These are phyloP conservation scores for Varanus komodoensis DNA, from an alignment of 2,113 vertebrate genomes.

Conservation along the genomic window DNA sequence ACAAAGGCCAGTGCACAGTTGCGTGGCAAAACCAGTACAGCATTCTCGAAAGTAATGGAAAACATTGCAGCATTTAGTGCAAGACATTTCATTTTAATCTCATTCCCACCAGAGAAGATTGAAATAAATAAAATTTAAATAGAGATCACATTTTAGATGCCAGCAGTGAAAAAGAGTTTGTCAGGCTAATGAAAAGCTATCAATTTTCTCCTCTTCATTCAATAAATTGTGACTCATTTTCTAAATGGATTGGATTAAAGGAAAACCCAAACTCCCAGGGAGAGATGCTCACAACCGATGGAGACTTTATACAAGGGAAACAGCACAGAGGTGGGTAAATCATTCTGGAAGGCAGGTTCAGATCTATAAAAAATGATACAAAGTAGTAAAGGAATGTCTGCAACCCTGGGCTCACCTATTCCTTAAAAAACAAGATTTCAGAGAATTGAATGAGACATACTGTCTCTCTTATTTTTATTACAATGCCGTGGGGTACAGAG, in stretches of 20 bases:
- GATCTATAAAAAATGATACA: conserved; percentile 54
- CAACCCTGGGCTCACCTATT: conserved; percentile 58
- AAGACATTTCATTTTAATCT: conserved; percentile 75
- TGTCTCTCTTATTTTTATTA: conserved; percentile 65
- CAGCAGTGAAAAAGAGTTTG: conserved; percentile 80
- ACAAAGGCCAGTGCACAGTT: conserved; percentile 54
- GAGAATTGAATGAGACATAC: conserved; percentile 57
- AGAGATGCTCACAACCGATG: conserved; percentile 59
- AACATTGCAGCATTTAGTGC: conserved; percentile 57
- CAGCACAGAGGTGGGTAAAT: conserved; percentile 52
- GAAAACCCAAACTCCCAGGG: conserved; percentile 75
- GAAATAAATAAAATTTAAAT: conserved; percentile 85
- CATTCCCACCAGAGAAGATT: conserved; percentile 70
- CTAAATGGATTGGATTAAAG: conserved; percentile 84
- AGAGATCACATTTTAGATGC: conserved; percentile 80
- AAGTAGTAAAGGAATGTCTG: conserved; percentile 48
- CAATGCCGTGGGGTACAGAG: conserved; percentile 49
- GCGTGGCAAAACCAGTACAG: conserved; percentile 51
- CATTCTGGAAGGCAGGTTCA: conserved; percentile 47
- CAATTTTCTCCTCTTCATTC: conserved; percentile 82
- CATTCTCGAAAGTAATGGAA: conserved; percentile 53
- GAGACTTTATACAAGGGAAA: conserved; percentile 66
- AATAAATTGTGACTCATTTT: conserved; percentile 81
- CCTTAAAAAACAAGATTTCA: conserved; percentile 58
- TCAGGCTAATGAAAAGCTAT: conserved; percentile 84